Conservation (phyloP, 1,140 invertebrate genomes). For the Drosophila nannoptera region DNA sequence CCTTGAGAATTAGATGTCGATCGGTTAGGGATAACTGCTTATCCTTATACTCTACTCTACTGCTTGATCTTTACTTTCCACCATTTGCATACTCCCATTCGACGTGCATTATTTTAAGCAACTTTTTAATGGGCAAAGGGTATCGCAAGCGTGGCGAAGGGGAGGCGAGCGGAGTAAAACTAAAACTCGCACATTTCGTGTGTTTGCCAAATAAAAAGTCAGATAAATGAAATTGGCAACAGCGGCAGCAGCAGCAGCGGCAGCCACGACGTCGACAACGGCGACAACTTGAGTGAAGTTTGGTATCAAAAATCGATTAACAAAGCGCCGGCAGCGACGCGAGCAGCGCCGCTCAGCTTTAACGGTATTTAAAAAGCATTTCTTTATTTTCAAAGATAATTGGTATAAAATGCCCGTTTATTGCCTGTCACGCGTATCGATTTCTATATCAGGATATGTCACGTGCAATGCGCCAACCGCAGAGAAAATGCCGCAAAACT, state of each 20-base stretch:
- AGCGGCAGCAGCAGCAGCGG: conserved; percentile 38
- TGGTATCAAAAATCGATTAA: conserved; percentile 74
- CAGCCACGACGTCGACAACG: conserved; percentile 9
- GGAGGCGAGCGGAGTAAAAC: conserved; percentile 5
- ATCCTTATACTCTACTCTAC: no score
- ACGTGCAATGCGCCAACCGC: conserved; percentile 53
- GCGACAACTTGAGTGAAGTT: conserved; percentile 61
- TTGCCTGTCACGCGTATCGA: conserved; percentile 73
- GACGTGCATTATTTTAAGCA: neutral
- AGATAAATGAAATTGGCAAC: conserved; percentile 76
- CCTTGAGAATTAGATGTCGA: no score
- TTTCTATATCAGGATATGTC: conserved; percentile 74
- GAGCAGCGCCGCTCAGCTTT: conserved; percentile 49
- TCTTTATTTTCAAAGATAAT: conserved; percentile 65
- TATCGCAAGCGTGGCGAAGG: neutral
- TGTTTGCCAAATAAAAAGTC: conserved; percentile 46
- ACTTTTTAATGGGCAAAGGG: neutral
- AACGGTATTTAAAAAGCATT: conserved; percentile 65
- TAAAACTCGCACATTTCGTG: conserved; percentile 64
- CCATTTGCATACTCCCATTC: neutral
- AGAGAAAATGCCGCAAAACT: conserved; percentile 41
- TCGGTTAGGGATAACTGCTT: no score
- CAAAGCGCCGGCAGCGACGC: conserved; percentile 59
- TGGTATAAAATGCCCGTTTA: conserved; percentile 72
- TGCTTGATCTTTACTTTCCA: neutral